These are phyloP conservation scores for Trisateles emortualis DNA, from an alignment of 2,888 invertebrate genomes.

Conservation along the genomic window DNA sequence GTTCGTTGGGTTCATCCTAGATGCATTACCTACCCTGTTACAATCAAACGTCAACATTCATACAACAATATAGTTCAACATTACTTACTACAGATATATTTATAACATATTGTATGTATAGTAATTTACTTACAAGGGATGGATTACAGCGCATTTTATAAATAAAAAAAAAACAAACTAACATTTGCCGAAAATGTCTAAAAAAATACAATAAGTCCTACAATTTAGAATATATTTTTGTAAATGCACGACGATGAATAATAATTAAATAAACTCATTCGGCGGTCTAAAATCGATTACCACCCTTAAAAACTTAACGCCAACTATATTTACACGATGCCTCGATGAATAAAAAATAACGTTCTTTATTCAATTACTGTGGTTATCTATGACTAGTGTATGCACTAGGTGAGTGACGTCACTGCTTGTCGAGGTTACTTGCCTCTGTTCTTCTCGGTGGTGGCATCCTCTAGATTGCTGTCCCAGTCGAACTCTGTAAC, in stretches of 20 bases:
- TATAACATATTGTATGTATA: constrained; percentile 48
- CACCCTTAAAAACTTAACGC: constrained; percentile 29
- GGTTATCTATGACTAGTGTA: constrained; percentile 67
- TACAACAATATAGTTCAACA: constrained; percentile 54
- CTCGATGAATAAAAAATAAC: constrained; percentile 43
- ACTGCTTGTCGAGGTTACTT: constrained; percentile 58
- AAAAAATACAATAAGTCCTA: constrained; percentile 23
- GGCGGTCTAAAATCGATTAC: constrained; percentile 22
- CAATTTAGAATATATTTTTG: constrained; percentile 22
- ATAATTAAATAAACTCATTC: constrained; percentile 36
- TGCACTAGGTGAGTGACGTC: constrained; percentile 55
- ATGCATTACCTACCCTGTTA: constrained; percentile 77
- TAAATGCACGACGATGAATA: constrained; percentile 45
- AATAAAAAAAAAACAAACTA: constrained; percentile 37
- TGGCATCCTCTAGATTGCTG: constrained; percentile 91
- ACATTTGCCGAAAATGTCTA: constrained; percentile 19
- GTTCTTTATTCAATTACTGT: constrained; percentile 42
- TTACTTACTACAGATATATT: constrained; percentile 47
- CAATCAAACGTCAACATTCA: constrained; percentile 66
- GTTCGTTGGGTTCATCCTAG: constrained; percentile 76
- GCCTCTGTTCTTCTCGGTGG: constrained; percentile 80
- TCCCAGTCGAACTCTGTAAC: constrained; percentile 97
- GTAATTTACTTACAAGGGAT: constrained; percentile 59
- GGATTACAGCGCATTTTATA: constrained; percentile 65
- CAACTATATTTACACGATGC: constrained; percentile 43